phyloP scores from a whole-genome alignment of 2,888 invertebrate species.

The Drosophila seclusa region DNA sequence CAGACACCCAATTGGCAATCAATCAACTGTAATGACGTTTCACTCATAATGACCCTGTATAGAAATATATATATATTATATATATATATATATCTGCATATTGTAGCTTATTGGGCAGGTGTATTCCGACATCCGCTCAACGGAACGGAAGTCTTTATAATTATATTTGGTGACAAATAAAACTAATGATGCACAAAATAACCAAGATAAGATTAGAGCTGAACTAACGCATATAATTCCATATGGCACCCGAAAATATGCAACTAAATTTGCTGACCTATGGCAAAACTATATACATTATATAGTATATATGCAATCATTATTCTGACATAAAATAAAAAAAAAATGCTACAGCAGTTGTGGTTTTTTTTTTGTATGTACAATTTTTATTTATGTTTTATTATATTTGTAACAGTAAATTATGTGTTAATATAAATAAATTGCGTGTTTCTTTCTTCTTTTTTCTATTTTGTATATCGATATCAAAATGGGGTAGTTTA shows the following conservation, averaged over 20 bases:
- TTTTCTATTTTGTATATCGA: constrained; percentile 25
- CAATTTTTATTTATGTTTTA: constrained; percentile 47
- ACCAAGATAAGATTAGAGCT: constrained; percentile 58
- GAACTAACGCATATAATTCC: constrained; percentile 1
- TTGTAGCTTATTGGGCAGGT: constrained; percentile 48
- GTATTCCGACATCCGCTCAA: constrained; percentile 54
- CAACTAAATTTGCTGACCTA: constrained; percentile 10
- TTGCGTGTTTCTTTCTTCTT: constrained; percentile 14
- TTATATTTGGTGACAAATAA: constrained; percentile 49
- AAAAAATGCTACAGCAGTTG: constrained; percentile 9
- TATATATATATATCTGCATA: constrained; percentile 27
- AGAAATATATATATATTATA: constrained; percentile 38
- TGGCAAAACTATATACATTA: not conserved
- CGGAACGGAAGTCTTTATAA: constrained; percentile 67
- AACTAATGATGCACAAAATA: constrained; percentile 19
- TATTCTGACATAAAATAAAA: not conserved
- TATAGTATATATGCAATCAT: not conserved
- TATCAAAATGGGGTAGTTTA: constrained; percentile 15
- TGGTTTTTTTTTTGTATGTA: constrained; percentile 17
- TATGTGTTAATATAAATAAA: constrained; percentile 76
- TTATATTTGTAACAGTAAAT: constrained; percentile 61
- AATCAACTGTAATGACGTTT: constrained; percentile 69
- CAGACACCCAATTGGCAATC: constrained; percentile 70
- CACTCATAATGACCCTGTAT: constrained; percentile 46
- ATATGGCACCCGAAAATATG: constrained; percentile 64